Conservation (phyloP, 2,888 invertebrate species). For the Melanchra persicariae region DNA sequence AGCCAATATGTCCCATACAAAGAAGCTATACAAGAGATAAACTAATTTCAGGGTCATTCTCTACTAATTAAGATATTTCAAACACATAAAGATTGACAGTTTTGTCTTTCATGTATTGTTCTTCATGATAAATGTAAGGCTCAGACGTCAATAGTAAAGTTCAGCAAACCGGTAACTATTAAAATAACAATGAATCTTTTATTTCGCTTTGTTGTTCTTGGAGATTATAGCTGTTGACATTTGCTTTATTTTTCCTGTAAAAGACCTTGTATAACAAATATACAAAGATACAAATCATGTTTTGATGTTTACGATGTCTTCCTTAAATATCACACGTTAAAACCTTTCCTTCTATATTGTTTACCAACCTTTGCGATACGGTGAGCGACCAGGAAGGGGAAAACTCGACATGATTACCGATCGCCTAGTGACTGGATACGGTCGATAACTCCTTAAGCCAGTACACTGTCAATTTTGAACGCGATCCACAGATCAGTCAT, state of each 20-base stretch:
- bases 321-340: not conserved
- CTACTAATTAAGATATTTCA: constrained; percentile 2
- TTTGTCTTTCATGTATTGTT: constrained; percentile 10
- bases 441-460: no score
- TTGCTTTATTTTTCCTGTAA: constrained; percentile 33
- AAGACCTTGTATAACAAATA: constrained; percentile 22
- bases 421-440: no score
- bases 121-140: not conserved
- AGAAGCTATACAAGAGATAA: constrained; percentile 6
- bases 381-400: no score
- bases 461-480: no score
- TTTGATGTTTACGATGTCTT: constrained; percentile 8
- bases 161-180: not conserved
- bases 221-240: not conserved
- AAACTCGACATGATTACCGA: no score
- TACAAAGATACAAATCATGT: constrained; percentile 7
- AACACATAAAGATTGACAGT: not conserved
- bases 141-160: not conserved
- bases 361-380: no score
- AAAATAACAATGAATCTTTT: constrained; percentile 15
- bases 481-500: no score
- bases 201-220: constrained; percentile 19
- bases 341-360: not conserved
- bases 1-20: constrained; percentile 11
- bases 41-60: constrained; percentile 29